These are phyloP conservation scores for Trididemnum clinides DNA, from an alignment of 23 tunicate species.

Conservation along the genomic window DNA sequence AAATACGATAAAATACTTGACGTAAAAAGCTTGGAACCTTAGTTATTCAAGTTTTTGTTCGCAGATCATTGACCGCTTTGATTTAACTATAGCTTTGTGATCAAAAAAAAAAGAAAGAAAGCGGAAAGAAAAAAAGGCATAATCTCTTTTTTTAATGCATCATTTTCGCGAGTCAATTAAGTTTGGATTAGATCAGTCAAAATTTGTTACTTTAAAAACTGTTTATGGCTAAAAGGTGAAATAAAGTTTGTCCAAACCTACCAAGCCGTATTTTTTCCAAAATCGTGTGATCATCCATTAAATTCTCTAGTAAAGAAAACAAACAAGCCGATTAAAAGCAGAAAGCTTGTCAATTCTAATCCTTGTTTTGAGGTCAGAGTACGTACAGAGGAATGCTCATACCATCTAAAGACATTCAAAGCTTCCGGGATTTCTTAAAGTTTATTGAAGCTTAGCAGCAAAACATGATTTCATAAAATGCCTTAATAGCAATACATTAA, in stretches of 20 bases:
- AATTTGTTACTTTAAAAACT: neutral
- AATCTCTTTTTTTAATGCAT: neutral
- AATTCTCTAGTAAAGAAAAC: neutral
- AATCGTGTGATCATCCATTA: neutral
- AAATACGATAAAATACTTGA: neutral
- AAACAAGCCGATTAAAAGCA: neutral
- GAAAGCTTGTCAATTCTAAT: neutral
- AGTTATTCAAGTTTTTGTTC: neutral
- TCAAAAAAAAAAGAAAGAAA: neutral
- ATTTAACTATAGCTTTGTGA: no score
- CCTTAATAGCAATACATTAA: constrained; percentile 3
- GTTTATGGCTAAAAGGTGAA: constrained; percentile 4
- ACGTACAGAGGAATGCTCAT: neutral
- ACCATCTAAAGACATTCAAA: neutral
- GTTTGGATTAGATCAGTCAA: neutral
- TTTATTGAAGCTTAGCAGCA: no score
- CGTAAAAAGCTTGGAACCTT: neutral
- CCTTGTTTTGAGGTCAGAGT: neutral
- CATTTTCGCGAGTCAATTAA: neutral
- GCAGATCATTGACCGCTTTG: no score
- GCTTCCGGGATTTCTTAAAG: no score
- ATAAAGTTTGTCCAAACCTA: neutral
- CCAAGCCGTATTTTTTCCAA: neutral
- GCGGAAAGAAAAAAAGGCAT: neutral
- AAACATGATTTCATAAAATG: no score